Conservation (phyloP, 2,113 vertebrate genomes). For the Orycteropus afer region DNA sequence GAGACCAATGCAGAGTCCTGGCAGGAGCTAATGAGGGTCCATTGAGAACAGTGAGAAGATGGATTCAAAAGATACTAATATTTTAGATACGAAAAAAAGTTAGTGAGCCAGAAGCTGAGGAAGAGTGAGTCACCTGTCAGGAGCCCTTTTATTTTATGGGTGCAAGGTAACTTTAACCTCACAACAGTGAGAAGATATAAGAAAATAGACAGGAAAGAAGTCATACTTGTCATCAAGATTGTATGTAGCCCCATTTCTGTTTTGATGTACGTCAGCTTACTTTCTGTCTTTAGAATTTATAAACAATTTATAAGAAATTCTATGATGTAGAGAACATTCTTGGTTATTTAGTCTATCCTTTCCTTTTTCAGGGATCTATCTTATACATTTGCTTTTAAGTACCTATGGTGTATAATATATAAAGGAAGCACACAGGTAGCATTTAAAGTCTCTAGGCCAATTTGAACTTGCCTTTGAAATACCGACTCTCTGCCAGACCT, state of each 20-base stretch:
- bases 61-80: neutral
- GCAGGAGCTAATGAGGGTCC: neutral
- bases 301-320: neutral
- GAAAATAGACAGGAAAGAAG: neutral
- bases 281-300: neutral
- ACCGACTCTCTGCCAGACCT: constrained; percentile 29
- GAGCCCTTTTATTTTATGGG: neutral
- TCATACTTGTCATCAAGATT: neutral
- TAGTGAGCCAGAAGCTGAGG: neutral
- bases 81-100: constrained; percentile 19
- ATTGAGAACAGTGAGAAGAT: neutral
- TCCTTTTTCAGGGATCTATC: neutral
- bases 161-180: neutral
- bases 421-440: neutral
- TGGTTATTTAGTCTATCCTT: neutral
- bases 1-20: neutral
- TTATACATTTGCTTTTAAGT: constrained; percentile 27
- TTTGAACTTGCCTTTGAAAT: constrained; percentile 46
- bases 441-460: neutral
- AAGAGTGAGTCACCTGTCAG: neutral
- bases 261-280: neutral
- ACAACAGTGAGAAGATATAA: neutral
- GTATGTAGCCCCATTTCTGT: neutral
- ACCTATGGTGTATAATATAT: neutral
- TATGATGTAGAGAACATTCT: neutral